Evolutionary conservation across 2,888 invertebrate species (phyloP), one percentile per base, ranked within the genome.

Genomic region (Epistrophella euchroma): DNA sequence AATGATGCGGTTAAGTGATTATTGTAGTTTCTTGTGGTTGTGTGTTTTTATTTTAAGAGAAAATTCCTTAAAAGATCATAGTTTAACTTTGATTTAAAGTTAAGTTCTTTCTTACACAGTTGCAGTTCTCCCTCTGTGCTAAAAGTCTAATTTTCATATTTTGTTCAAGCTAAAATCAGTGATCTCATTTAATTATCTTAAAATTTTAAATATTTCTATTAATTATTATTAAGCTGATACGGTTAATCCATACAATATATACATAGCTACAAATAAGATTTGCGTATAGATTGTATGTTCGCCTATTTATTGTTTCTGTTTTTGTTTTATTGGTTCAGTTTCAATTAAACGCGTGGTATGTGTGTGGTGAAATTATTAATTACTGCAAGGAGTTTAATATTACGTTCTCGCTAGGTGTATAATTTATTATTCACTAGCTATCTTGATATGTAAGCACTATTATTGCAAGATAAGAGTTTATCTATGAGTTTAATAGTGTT

Each of bases 311-410:
- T 15, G 32, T n/a, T n/a, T n/a, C n/a, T n/a, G n/a, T n/a, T n/a
- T n/a, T n/a, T n/a, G 11, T 17, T 17, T 5, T 11, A 35, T 56
- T 17, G 17, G 17, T 17, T 56, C 4, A 32, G 32, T 4, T 17
- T 56, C 17, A 35, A 56, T 56, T 5, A 17, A 35, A 56, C 32
- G 56, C 56, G 17, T 35, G 32, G 17, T 17, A n/a, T 55, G 1
- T 56, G 56, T 55, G 3, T 35, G 35, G 35, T 56, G 56, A 56
- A 56, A 56, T 35, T 35, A 4, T 32, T 32, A 28, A 55, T 55
- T 28, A 28, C 9, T 9, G 2, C 9, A 55, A 28, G n/a, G 0
- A n/a, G 25, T 55, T 2, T 28, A 28, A 5, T 32, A 32, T 28
- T 25, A 50, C 11, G 50, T 25, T 15, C 22, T 50, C 15, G 13